Evolutionary conservation across 2,888 invertebrate species (phyloP).

Genomic region (Enchytraeus crypticus): DNA sequence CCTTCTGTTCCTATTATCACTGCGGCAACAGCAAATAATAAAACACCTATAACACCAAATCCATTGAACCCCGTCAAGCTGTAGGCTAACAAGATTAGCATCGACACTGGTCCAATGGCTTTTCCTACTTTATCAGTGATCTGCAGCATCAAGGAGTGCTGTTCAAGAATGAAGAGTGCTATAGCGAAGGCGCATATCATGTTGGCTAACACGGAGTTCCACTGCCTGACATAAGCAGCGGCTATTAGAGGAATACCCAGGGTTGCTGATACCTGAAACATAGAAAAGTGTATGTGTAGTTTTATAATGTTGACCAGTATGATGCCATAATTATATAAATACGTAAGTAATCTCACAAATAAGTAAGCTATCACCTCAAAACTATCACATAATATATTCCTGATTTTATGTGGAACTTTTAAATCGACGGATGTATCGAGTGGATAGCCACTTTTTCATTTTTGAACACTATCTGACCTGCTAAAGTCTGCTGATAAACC

Average conservation of each 20-base stretch:
- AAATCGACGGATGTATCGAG: too few relatives aligned
- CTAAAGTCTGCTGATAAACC: too few relatives aligned
- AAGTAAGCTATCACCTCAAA: too few relatives aligned
- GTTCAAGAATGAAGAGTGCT: background rate
- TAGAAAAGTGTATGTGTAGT: too few relatives aligned
- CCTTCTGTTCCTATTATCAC: constrained; percentile 4
- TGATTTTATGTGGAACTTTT: too few relatives aligned
- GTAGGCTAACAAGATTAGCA: background rate
- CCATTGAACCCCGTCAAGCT: background rate
- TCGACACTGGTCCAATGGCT: background rate
- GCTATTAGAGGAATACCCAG: constrained; percentile 4
- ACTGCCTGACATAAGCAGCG: background rate
- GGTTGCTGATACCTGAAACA: constrained; percentile 1
- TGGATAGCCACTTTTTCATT: too few relatives aligned
- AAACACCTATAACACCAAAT: background rate
- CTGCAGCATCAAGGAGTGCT: background rate
- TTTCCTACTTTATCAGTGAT: background rate
- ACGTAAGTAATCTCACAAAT: too few relatives aligned
- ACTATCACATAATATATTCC: too few relatives aligned
- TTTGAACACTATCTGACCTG: too few relatives aligned
- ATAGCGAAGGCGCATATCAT: background rate
- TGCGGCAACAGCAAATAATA: background rate
- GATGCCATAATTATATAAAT: too few relatives aligned
- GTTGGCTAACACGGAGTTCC: background rate
- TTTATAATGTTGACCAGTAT: too few relatives aligned